Base-by-base conservation (phyloP, 1,140 invertebrate genomes). In the Thaumatotibia leucotreta region DNA sequence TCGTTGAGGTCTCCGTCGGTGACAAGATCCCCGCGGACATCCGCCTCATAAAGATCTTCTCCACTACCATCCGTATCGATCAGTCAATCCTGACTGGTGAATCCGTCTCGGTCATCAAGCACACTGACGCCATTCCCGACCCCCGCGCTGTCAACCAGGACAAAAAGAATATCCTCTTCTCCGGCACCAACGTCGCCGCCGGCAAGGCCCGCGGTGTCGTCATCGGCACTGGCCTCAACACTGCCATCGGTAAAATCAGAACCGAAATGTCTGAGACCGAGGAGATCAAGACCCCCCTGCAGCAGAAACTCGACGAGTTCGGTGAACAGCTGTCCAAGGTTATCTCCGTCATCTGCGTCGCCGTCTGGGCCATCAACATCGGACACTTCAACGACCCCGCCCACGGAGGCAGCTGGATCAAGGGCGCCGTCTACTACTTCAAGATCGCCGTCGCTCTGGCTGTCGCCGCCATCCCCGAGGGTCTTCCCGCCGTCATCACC, bases 351-450 rank as follows among this genome's bases (percentile, higher is more conserved):
- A 99, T 99, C 88, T 99, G 99, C 92, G 97, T 99, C 71, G 99
- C 99, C 92, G 99, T 99, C 10, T 99, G 99, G 99, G 99, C 99
- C 72, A 99, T 99, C 91, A 99, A 99, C 93, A 99, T 99, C 91
- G 99, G 99, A 67, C 99, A 99, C 92, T 99, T 99, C 92, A 99
- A 99, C 91, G 99, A 99, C 92, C 99, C 99, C 54, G 98, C 98
- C 81, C 99, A 99, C 91, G 99, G 99, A 88, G 99, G 99, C 73
- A 99, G 98, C 66, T 99, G 99, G 99, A 97, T 99, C 86, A 99
- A 99, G 93, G 99, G 99, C 75, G 99, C 99, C 79, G 98, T 99
- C 80, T 99, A 99, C 92, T 99, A 99, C 87, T 99, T 99, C 95
- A 99, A 99, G 92, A 99, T 99, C 86, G 99, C 99, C 82, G 99